phyloP scores from a whole-genome alignment of 2,888 invertebrate species.

The Eupithecia inturbata region DNA sequence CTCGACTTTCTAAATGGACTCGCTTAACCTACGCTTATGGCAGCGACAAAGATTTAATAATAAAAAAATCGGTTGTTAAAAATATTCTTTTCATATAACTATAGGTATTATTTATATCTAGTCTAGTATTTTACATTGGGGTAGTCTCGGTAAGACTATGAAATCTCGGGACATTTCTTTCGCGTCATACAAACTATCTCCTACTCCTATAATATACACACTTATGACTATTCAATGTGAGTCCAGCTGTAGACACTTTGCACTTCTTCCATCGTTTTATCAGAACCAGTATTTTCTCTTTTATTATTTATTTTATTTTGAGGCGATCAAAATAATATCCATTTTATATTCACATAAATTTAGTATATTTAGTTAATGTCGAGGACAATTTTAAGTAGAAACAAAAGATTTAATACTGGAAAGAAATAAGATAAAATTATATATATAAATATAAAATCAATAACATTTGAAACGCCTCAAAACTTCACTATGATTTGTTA shows the following conservation, averaged over 20 bases:
- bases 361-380: neutral
- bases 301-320: conserved; percentile 4
- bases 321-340: conserved; percentile 21
- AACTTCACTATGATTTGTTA: conserved; percentile 8
- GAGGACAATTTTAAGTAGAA: neutral
- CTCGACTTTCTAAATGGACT: conserved; percentile 56
- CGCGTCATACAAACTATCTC: conserved; percentile 54
- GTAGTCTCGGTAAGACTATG: conserved; percentile 38
- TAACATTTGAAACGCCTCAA: conserved; percentile 24
- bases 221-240: conserved; percentile 56
- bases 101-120: conserved; percentile 61
- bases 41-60: conserved; percentile 63
- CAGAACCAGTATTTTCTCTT: neutral
- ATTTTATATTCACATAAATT: neutral
- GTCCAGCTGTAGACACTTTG: conserved; percentile 69
- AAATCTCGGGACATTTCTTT: conserved; percentile 24
- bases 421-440: neutral
- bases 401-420: conserved; percentile 4
- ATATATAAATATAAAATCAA: conserved; percentile 9
- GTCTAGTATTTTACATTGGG: conserved; percentile 75
- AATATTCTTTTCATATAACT: conserved; percentile 77
- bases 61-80: conserved; percentile 61
- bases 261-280: conserved; percentile 56
- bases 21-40: conserved; percentile 70
- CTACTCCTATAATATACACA: conserved; percentile 71